A percentile compares a stretch with the other conserved stretches of the same genome.
phyloP scores from a whole-genome alignment of 1,140 invertebrate genomes.

The Drosophila triauraria region DNA sequence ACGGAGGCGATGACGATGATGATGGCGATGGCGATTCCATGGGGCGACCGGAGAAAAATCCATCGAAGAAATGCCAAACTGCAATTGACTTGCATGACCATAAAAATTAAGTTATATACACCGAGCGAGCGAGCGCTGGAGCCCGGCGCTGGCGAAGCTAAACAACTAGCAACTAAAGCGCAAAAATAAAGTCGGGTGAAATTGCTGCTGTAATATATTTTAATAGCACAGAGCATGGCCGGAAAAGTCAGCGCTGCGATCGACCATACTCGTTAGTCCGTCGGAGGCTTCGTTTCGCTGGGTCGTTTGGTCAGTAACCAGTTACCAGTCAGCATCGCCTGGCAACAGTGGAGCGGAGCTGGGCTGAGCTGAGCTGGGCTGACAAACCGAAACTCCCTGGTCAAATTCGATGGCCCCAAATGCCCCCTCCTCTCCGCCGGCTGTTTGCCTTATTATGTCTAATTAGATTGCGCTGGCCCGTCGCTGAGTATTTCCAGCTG shows the following conservation, averaged over 20 bases:
- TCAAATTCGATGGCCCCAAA: conserved; percentile 53
- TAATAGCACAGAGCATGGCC: conserved; percentile 66
- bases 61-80: conserved; percentile 80
- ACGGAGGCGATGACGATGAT: conserved; percentile 54
- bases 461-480: conserved; percentile 71
- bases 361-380: background rate
- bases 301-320: conserved; percentile 55
- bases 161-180: conserved; percentile 52
- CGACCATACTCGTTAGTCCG: conserved; percentile 36
- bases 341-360: conserved; percentile 38
- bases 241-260: conserved; percentile 60
- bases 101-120: conserved; percentile 83
- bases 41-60: conserved; percentile 44
- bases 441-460: conserved; percentile 77
- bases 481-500: conserved; percentile 26
- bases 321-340: conserved; percentile 15
- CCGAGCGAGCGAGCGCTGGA: conserved; percentile 37
- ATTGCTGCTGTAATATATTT: conserved; percentile 82
- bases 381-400: conserved; percentile 37
- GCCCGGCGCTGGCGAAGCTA: background rate
- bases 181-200: conserved; percentile 79
- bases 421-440: conserved; percentile 19
- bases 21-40: conserved; percentile 52
- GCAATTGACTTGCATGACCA: conserved; percentile 82
- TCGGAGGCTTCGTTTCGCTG: conserved; percentile 28